phyloP scores from a whole-genome alignment of 1,140 invertebrate genomes.

The Drosophila pseudoananassae region DNA sequence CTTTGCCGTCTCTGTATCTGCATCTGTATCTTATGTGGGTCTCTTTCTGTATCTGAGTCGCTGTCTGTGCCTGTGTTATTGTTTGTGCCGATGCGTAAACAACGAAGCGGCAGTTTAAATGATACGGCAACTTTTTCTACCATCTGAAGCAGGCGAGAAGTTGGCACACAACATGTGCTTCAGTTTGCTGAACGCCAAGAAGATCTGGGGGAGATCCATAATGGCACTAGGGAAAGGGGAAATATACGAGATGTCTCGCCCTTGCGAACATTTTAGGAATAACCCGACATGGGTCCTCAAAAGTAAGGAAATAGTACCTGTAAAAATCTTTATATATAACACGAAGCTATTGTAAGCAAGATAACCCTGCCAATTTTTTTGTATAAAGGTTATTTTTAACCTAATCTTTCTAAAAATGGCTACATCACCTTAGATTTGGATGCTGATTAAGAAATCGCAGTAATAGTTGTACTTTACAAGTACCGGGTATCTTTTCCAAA shows the following conservation, averaged over 20 bases:
- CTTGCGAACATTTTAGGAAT: conserved; percentile 7
- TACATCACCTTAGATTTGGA: no score
- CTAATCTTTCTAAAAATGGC: no score
- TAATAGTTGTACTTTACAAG: no score
- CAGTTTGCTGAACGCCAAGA: conserved; percentile 8
- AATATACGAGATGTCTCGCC: not conserved
- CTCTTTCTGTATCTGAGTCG: conserved; percentile 5
- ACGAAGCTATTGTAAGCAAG: no score
- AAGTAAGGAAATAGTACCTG: not conserved
- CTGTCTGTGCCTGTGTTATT: conserved; percentile 48
- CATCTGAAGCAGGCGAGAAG: conserved; percentile 63
- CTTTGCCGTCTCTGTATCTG: conserved; percentile 18
- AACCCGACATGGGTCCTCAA: not conserved
- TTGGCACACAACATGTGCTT: conserved; percentile 66
- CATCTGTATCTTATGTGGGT: conserved; percentile 3
- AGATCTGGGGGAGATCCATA: not conserved
- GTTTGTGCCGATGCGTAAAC: conserved; percentile 76
- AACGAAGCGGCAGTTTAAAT: conserved; percentile 73
- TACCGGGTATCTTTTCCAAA: no score
- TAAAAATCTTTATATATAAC: not conserved
- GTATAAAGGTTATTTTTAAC: no score
- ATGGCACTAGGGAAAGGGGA: not conserved
- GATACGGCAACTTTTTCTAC: conserved; percentile 73
- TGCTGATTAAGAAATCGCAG: no score
- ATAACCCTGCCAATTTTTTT: no score